Evolutionary conservation across 2,113 vertebrate genomes (phyloP), one percentile per base, ranked within the genome.

Genomic region (Trochalopteron elliotii): DNA sequence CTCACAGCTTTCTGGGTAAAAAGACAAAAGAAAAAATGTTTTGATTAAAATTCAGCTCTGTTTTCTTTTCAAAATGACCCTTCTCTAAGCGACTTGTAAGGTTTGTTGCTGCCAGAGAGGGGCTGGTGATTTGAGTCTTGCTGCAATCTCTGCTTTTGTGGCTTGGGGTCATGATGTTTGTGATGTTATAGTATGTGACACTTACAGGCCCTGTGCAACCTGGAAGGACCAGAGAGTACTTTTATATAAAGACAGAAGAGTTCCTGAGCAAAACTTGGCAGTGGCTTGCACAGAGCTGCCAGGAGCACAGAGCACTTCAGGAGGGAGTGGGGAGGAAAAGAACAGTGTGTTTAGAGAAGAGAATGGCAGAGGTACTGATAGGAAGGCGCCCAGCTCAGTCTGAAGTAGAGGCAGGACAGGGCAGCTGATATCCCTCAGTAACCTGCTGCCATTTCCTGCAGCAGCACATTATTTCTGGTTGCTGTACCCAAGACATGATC

Each of bases 1-100:
- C 98, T 55, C 99, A 99, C 97, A 99, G 99, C 97, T 99, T 99
- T 98, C 98, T 99, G 96, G 99, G 99, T 99, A 99, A 99, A 91
- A 95, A 83, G 40, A 76, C 22, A 53, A 78, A 87, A 71, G 56
- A 14, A 47, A 59, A 57, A 69, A n/a, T 30, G 25, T 67, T 75
- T 83, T 37, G 6, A 55, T 75, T 78, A n/a, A 45, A 79, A 71
- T 33, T 87, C 40, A 71, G 15, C 37, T 79, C 68, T 89, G 30
- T 56, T 80, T 87, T 63, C 53, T 81, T 57, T 86, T 92, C 7
- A 56, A 81, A 78, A 72, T 89, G 24, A 28, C 44, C 45, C 40
- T 82, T 61, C 27, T 76, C 69, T 77, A 44, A 79, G 21, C 1
- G 13, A 47, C 37, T 20, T 59, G 16, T 70, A 71, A 77, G 15